Conservation (phyloP, 2,888 invertebrate genomes). For the Perdita meconis region DNA sequence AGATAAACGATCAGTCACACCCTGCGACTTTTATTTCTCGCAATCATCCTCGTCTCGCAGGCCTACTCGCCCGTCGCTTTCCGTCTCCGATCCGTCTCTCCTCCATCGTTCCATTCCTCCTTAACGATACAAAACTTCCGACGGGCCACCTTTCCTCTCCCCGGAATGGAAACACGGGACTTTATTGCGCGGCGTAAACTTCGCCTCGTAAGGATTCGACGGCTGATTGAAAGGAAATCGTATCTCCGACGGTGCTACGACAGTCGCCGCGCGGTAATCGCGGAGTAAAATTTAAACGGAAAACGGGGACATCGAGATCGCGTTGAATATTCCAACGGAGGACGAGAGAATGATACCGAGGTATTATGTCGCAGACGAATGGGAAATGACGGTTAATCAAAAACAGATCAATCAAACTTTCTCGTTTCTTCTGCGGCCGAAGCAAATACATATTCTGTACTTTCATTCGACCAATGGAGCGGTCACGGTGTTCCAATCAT, state of each 20-base stretch:
- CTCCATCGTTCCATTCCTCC: conserved; percentile 28
- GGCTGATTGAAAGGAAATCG: conserved; percentile 77
- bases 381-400: conserved; percentile 1
- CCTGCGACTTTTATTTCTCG: conserved; percentile 81
- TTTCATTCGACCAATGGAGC: neutral
- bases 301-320: conserved; percentile 15
- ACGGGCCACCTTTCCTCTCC: conserved; percentile 16
- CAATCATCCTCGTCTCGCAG: conserved; percentile 77
- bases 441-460: neutral
- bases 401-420: conserved; percentile 12
- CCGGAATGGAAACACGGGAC: conserved; percentile 21
- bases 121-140: conserved; percentile 41
- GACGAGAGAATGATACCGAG: neutral
- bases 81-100: conserved; percentile 40
- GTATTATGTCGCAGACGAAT: neutral
- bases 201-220: conserved; percentile 70
- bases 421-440: neutral
- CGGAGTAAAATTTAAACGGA: conserved; percentile 47
- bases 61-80: conserved; percentile 63
- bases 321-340: neutral
- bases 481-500: neutral
- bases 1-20: conserved; percentile 81
- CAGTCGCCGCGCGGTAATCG: conserved; percentile 41
- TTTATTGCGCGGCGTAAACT: conserved; percentile 77
- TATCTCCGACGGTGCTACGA: conserved; percentile 45